Conservation (phyloP, 2,113 vertebrate species). For the Halcyon malimbica region DNA sequence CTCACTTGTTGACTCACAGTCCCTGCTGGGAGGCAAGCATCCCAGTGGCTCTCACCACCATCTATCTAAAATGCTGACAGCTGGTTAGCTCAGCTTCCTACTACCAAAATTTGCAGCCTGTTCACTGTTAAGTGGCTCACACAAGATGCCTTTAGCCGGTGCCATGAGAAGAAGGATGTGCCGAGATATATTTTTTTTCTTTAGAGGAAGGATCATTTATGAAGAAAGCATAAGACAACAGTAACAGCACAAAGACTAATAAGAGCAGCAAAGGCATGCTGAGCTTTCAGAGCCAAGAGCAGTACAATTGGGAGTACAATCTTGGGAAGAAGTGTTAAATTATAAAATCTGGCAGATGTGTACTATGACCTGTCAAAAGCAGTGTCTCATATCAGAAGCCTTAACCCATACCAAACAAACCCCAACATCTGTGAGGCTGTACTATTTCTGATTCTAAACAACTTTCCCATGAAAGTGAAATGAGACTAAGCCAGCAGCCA, state of each 20-base stretch:
- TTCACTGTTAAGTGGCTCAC: background rate
- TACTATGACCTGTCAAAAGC: background rate
- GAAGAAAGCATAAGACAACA: background rate
- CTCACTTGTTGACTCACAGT: background rate
- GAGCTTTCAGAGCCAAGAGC: background rate
- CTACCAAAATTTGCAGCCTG: accelerated
- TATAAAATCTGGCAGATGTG: background rate
- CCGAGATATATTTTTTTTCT: background rate
- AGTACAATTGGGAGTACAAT: accelerated
- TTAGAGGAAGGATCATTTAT: background rate
- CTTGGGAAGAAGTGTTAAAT: background rate
- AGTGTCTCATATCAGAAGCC: background rate
- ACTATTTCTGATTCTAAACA: background rate
- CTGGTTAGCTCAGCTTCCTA: background rate
- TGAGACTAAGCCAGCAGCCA: background rate
- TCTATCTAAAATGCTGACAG: background rate
- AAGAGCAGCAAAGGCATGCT: background rate
- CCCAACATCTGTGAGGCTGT: background rate
- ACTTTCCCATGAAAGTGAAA: background rate
- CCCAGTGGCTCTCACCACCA: background rate
- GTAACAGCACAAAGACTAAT: background rate
- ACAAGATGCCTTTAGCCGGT: background rate
- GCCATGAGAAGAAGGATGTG: background rate
- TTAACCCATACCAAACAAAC: background rate
- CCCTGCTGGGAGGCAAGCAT: background rate